These are phyloP conservation scores for Sebastes alutus DNA, from an alignment of 2,797 vertebrate species.

Conservation along the genomic window DNA sequence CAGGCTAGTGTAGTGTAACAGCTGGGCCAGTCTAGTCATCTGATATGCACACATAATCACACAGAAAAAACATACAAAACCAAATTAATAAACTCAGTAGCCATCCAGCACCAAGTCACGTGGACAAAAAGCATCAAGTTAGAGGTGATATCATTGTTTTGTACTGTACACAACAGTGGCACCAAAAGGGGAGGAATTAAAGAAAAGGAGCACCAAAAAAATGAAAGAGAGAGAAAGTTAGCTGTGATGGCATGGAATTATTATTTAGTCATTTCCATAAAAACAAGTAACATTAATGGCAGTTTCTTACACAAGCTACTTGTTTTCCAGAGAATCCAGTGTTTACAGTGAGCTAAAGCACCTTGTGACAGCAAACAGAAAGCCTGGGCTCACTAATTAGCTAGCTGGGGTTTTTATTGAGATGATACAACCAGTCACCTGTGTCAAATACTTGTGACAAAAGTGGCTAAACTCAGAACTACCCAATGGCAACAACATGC, in stretches of 20 bases:
- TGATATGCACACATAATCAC: conserved; percentile 99
- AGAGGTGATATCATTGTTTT: conserved; percentile 64
- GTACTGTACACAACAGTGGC: conserved; percentile 71
- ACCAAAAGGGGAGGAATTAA: conserved; percentile 44
- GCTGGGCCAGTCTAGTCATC: conserved; percentile 99
- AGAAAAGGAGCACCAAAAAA: conserved; percentile 38
- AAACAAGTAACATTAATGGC: conserved; percentile 22
- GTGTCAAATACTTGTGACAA: background rate
- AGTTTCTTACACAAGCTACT: conserved; percentile 3
- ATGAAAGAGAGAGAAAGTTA: conserved; percentile 42
- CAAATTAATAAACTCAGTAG: conserved; percentile 99
- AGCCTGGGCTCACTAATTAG: conserved; percentile 2
- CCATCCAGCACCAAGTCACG: conserved; percentile 93
- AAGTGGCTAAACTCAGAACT: background rate
- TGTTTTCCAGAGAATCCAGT: conserved; percentile 29
- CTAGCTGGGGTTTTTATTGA: background rate
- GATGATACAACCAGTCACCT: conserved; percentile 16
- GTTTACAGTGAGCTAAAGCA: conserved; percentile 32
- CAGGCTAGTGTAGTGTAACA: conserved; percentile 99
- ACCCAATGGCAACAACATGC: conserved; percentile 14
- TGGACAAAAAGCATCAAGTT: conserved; percentile 82
- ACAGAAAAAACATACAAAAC: conserved; percentile 99
- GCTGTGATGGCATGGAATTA: conserved; percentile 35
- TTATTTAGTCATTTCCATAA: conserved; percentile 23
- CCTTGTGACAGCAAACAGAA: conserved; percentile 45